Evolutionary conservation across 1,140 invertebrate species (phyloP), one percentile per base, ranked within the genome.

Genomic region (Solen grandis): DNA sequence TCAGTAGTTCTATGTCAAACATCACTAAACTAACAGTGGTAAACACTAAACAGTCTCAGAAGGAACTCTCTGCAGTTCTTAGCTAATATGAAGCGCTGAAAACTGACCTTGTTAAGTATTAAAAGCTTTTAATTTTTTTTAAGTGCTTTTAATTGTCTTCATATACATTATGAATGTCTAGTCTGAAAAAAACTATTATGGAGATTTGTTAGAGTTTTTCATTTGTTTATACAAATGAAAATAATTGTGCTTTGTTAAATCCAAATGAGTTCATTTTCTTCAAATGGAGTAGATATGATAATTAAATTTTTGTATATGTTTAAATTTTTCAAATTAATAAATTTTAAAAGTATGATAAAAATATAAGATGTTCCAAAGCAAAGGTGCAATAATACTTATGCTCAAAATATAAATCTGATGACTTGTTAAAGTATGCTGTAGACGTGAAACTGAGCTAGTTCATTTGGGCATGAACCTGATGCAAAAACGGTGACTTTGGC

Each of bases 1-100:
- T 79, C 19, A 36, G 27, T 5, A 62, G n/a, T 62, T 33, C 55
- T 38, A 22, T 19, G 10, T 27, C 36, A 22, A 68, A 41, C 46
- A 50, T 66, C 10, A 35, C 74, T 19, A 76, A 66, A 29, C 46
- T 75, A 0, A 31, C 66, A 36, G 25, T 76, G 5, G 35, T 63
- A 22, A 33, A 60, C 52, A 63, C 57, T n/a, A 60, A 60, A 29
- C 59, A 22, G 19, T 38, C 60, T 0, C 5, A 3, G 5, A 25
- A 13, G 10, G 60, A 66, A 35, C 25, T 50, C 8, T 14, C 60
- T 36, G 66, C 38, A 55, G 59, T 38, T 76, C 33, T 13, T 55
- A 72, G 33, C 22, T 31, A 16, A 14, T 22, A 25, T 16, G 13
- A 4, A 13, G 59, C 19, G n/a, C 16, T 25, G 2, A 5, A 36